Conservation (phyloP, 2,113 vertebrate genomes). For the Scomber scombrus region DNA sequence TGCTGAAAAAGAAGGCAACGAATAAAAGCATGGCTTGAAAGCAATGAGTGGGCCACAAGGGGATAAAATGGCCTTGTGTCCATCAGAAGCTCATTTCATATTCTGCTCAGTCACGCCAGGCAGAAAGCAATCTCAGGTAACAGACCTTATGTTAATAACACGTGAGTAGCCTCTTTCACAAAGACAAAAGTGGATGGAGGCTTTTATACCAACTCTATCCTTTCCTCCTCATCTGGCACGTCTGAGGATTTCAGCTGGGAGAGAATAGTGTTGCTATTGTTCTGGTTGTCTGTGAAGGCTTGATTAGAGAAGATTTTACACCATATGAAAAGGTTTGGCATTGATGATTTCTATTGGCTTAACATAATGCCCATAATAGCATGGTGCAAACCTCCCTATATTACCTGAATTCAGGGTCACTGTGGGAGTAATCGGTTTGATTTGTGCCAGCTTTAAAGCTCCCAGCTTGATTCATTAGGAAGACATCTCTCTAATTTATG, state of each 20-base stretch:
- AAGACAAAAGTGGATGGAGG: conserved; percentile 67
- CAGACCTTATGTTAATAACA: conserved; percentile 80
- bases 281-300: conserved; percentile 56
- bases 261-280: conserved; percentile 53
- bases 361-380: conserved; percentile 42
- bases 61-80: conserved; percentile 73
- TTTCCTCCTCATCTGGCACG: conserved; percentile 31
- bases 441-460: conserved; percentile 46
- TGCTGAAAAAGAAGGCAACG: conserved; percentile 50
- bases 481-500: conserved; percentile 1
- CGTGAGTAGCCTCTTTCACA: conserved; percentile 69
- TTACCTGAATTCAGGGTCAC: conserved; percentile 59
- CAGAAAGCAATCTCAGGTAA: conserved; percentile 86
- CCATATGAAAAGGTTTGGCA: conserved; percentile 41
- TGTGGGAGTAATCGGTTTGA: conserved; percentile 47
- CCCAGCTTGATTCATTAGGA: conserved; percentile 26
- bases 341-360: conserved; percentile 47
- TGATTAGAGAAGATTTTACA: conserved; percentile 70
- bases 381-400: conserved; percentile 44
- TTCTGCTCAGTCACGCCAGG: conserved; percentile 78
- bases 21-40: conserved; percentile 77
- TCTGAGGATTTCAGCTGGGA: conserved; percentile 43
- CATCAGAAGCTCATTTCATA: conserved; percentile 75
- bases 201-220: conserved; percentile 43
- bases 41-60: conserved; percentile 71